Conservation (phyloP, 2,888 invertebrate genomes). For the Apomyelois bistriatella region DNA sequence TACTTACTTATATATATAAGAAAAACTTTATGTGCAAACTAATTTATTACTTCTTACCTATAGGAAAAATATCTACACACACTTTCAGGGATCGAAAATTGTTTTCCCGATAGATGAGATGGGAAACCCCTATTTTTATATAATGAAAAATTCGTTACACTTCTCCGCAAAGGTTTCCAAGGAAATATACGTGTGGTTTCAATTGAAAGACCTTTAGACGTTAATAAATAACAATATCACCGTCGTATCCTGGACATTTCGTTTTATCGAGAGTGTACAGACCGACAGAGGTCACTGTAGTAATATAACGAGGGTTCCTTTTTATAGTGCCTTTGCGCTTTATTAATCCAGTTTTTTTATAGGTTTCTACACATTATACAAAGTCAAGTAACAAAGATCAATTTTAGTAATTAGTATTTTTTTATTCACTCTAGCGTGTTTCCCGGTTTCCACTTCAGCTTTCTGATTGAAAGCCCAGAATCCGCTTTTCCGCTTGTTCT, state of each 20-base stretch:
- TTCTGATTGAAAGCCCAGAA: too few species aligned
- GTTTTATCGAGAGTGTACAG: slow-evolving; percentile 6
- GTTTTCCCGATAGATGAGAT: background rate
- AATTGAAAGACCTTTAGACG: slow-evolving; percentile 7
- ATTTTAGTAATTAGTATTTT: too few species aligned
- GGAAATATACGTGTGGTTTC: slow-evolving; percentile 2
- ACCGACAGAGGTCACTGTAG: background rate
- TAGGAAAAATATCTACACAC: too few species aligned
- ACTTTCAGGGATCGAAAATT: background rate
- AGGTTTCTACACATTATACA: too few species aligned
- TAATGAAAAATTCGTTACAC: background rate
- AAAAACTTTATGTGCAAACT: too few species aligned
- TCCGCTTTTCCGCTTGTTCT: too few species aligned
- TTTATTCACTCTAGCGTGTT: too few species aligned
- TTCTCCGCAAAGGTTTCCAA: background rate
- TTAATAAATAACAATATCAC: slow-evolving; percentile 8
- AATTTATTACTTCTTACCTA: too few species aligned
- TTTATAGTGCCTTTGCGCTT: background rate
- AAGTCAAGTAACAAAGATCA: too few species aligned
- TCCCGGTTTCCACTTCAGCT: too few species aligned
- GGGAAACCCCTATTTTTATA: background rate
- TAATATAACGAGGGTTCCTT: background rate
- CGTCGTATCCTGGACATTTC: slow-evolving; percentile 3
- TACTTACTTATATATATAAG: too few species aligned
- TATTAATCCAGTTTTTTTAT: background rate